Conservation (phyloP, 2,888 invertebrate genomes). For the Halocaridina rubra region DNA sequence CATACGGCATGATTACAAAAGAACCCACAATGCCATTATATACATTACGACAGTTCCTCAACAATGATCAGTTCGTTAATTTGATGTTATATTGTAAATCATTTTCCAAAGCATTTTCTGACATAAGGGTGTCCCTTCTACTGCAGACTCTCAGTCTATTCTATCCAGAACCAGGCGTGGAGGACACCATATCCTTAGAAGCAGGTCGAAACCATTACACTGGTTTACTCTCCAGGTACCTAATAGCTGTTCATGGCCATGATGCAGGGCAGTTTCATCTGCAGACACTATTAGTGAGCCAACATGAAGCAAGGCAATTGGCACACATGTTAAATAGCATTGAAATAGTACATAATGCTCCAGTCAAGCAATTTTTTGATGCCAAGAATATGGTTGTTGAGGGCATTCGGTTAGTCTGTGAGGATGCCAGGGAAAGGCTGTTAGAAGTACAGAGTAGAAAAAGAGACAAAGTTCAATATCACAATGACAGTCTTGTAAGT, state of each 20-base stretch:
- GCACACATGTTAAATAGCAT: constrained; percentile 13
- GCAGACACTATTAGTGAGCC: constrained; percentile 24
- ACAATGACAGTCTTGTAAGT: neutral
- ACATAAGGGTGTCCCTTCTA: constrained; percentile 30
- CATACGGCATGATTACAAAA: neutral
- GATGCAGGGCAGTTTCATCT: neutral
- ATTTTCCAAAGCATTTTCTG: neutral
- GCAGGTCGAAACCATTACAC: constrained; percentile 22
- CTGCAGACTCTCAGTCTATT: constrained; percentile 36
- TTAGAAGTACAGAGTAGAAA: too few species aligned
- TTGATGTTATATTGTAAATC: constrained; percentile 26
- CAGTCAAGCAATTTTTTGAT: neutral
- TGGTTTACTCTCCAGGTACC: constrained; percentile 32
- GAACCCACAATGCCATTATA: neutral
- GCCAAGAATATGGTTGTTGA: neutral
- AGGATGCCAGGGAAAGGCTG: neutral
- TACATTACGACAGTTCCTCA: constrained; percentile 20
- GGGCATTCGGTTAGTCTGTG: neutral
- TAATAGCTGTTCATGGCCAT: constrained; percentile 12
- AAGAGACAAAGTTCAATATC: neutral
- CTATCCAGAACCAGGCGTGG: constrained; percentile 27
- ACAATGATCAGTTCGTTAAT: constrained; percentile 34
- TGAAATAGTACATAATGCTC: constrained; percentile 18
- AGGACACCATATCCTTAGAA: neutral
- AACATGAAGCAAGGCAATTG: constrained; percentile 27